phyloP scores from a whole-genome alignment of 2,113 vertebrate genomes.

The Pica pica region DNA sequence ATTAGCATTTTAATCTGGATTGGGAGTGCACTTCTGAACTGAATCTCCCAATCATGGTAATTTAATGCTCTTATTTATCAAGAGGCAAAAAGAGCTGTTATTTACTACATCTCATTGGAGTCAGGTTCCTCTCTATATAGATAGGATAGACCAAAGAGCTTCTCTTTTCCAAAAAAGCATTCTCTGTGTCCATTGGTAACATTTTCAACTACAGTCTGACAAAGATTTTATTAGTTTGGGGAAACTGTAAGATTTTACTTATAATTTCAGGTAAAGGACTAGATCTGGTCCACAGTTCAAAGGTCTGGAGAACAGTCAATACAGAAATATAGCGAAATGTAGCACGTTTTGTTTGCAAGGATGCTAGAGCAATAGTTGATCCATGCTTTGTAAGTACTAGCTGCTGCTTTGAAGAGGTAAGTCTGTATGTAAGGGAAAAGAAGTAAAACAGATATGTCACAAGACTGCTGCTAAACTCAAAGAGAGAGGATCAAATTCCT shows the following conservation, averaged over 20 bases:
- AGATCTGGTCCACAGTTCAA: background rate
- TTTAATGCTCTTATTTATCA: background rate
- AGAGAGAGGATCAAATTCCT: background rate
- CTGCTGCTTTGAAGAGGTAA: background rate
- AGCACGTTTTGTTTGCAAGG: background rate
- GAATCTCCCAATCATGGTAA: background rate
- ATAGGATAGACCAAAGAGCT: background rate
- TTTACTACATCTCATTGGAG: background rate
- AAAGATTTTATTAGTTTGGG: background rate
- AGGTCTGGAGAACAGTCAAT: background rate
- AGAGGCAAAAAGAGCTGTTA: background rate
- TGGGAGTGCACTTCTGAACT: background rate
- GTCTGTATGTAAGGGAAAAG: background rate
- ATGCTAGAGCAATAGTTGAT: background rate
- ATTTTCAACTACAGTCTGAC: background rate
- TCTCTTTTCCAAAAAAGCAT: background rate
- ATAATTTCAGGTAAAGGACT: background rate
- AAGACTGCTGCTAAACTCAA: background rate
- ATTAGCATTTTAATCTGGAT: background rate
- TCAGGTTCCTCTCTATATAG: background rate
- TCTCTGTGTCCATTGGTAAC: background rate
- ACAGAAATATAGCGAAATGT: background rate
- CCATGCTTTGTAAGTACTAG: accelerated
- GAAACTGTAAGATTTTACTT: background rate
- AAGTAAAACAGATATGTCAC: background rate